Conservation (phyloP, 2,888 invertebrate species). For the Cantharis flavilabris region DNA sequence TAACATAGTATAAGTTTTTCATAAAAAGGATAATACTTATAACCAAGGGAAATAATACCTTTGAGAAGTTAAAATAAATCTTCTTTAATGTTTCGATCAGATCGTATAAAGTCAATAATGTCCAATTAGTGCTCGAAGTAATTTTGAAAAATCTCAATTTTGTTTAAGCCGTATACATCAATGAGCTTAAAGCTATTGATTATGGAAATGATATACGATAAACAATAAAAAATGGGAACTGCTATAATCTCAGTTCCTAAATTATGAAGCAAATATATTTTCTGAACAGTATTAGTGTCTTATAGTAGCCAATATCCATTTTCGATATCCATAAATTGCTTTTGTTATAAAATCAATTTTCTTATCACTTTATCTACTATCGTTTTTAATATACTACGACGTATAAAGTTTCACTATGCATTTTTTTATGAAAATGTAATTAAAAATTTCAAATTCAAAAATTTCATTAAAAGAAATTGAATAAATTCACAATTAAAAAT, state of each 20-base stretch:
- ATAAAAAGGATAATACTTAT: neutral
- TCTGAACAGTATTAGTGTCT: neutral
- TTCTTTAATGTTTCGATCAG: neutral
- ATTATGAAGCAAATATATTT: neutral
- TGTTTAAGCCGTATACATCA: neutral
- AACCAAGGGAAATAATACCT: neutral
- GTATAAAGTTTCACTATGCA: neutral
- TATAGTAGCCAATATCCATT: neutral
- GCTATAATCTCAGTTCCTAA: neutral
- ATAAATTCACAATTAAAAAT: neutral
- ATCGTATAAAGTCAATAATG: neutral
- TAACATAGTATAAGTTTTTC: neutral
- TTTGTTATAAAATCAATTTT: neutral
- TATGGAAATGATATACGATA: neutral
- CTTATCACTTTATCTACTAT: neutral
- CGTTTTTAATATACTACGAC: neutral
- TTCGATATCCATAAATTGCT: neutral
- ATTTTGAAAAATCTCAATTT: neutral
- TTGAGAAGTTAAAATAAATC: neutral
- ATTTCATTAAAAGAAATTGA: neutral
- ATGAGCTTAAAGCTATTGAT: neutral
- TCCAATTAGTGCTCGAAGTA: neutral
- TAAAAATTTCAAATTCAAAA: neutral
- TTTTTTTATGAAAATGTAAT: neutral
- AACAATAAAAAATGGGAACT: neutral